phyloP scores from a whole-genome alignment of 2,113 vertebrate species.

The Callocephalon fimbriatum region DNA sequence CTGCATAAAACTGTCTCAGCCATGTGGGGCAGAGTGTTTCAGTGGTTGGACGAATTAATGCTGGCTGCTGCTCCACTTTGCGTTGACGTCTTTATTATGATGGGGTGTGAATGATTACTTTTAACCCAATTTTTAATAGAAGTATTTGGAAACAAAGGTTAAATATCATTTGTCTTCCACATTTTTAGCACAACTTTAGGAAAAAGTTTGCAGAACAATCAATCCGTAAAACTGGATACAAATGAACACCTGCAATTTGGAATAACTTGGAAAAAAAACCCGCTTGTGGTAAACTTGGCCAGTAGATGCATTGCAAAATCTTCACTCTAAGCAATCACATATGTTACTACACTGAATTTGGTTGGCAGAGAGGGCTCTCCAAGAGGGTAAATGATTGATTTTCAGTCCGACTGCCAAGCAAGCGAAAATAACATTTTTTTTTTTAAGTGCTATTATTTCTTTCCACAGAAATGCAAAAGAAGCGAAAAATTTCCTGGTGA shows the following conservation, averaged over 20 bases:
- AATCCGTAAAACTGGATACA: neutral
- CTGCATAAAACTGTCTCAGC: neutral
- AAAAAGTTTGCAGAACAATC: neutral
- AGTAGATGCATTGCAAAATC: neutral
- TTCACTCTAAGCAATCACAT: neutral
- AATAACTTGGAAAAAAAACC: neutral
- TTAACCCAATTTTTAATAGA: neutral
- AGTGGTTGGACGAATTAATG: neutral
- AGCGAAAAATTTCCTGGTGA: neutral
- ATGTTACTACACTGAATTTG: neutral
- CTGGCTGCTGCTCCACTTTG: neutral
- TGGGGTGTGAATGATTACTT: neutral
- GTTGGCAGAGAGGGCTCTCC: neutral
- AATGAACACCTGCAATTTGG: neutral
- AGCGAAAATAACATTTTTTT: neutral
- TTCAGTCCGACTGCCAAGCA: neutral
- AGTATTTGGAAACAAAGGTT: neutral
- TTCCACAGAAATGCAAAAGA: neutral
- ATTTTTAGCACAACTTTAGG: neutral
- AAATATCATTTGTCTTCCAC: neutral
- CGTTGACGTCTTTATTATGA: neutral
- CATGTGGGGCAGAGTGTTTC: neutral
- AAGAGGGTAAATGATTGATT: neutral
- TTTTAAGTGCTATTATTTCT: neutral
- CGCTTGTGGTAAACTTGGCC: neutral